phyloP scores from a whole-genome alignment of 1,140 invertebrate genomes.

The Polyergus mexicanus region DNA sequence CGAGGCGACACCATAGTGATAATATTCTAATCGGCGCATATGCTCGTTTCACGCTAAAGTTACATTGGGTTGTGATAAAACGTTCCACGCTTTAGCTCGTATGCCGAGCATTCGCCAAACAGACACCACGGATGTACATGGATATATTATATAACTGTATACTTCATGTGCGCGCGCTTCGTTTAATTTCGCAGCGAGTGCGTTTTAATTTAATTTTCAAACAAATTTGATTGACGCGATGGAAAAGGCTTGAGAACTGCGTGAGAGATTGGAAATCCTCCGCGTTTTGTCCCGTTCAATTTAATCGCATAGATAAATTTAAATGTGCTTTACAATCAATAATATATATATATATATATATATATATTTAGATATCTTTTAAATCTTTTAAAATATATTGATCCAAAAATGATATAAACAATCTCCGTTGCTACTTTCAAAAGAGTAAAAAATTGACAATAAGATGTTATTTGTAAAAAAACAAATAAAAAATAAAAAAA shows the following conservation, averaged over 20 bases:
- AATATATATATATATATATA: no score
- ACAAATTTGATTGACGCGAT: conserved; percentile 51
- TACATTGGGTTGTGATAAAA: conserved; percentile 39
- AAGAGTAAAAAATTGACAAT: neutral
- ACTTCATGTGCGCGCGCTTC: neutral
- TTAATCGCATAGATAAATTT: conserved; percentile 25
- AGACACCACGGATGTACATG: neutral
- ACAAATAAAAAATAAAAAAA: neutral
- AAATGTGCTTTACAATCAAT: neutral
- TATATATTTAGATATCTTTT: no score
- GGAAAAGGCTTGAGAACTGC: conserved; percentile 25
- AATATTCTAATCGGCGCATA: conserved; percentile 71
- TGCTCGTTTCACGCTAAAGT: conserved; percentile 51
- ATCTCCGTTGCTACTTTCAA: neutral
- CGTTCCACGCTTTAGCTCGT: neutral
- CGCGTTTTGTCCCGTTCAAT: conserved; percentile 12
- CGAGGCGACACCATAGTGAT: conserved; percentile 55
- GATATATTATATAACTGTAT: neutral
- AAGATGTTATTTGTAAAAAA: neutral
- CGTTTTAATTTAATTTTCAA: conserved; percentile 56
- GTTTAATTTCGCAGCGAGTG: conserved; percentile 38
- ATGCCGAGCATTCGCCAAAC: neutral
- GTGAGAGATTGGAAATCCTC: conserved; percentile 2
- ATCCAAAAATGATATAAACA: neutral
- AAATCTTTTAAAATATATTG: neutral